Conservation (phyloP, 1,140 invertebrate species). For the Drosophila nebulosa region DNA sequence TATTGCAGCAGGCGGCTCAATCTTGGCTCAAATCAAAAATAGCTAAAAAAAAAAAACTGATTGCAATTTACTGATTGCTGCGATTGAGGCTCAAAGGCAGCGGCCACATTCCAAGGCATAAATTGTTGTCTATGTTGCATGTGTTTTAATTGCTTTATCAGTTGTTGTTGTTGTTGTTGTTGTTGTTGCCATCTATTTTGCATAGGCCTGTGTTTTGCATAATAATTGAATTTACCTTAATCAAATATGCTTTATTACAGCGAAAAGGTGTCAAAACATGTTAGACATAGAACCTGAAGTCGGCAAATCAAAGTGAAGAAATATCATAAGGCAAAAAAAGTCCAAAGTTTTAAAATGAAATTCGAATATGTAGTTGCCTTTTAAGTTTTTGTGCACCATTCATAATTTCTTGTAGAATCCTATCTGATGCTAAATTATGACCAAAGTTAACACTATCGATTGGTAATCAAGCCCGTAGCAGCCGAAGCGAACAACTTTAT, state of each 20-base stretch:
- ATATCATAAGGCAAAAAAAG: neutral
- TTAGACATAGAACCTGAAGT: slow-evolving; percentile 25
- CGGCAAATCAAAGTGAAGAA: slow-evolving; percentile 6
- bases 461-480: neutral
- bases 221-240: slow-evolving; percentile 51
- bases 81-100: slow-evolving; percentile 28
- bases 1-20: slow-evolving; percentile 45
- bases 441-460: neutral
- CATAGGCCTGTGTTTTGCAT: slow-evolving; percentile 64
- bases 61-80: slow-evolving; percentile 19
- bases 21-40: slow-evolving; percentile 61
- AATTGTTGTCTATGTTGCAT: slow-evolving; percentile 64
- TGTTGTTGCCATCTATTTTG: slow-evolving; percentile 33
- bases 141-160: slow-evolving; percentile 77
- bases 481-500: slow-evolving; percentile 34
- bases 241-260: slow-evolving; percentile 35
- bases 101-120: slow-evolving; percentile 68
- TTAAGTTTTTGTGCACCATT: neutral
- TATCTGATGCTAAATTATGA: neutral
- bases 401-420: neutral
- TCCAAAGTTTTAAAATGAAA: neutral
- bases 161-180: slow-evolving; percentile 26
- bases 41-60: slow-evolving; percentile 33
- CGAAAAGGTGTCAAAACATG: slow-evolving; percentile 66
- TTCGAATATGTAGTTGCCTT: neutral